phyloP scores from a whole-genome alignment of 2,113 vertebrate genomes.

The Tragelaphus strepsiceros region DNA sequence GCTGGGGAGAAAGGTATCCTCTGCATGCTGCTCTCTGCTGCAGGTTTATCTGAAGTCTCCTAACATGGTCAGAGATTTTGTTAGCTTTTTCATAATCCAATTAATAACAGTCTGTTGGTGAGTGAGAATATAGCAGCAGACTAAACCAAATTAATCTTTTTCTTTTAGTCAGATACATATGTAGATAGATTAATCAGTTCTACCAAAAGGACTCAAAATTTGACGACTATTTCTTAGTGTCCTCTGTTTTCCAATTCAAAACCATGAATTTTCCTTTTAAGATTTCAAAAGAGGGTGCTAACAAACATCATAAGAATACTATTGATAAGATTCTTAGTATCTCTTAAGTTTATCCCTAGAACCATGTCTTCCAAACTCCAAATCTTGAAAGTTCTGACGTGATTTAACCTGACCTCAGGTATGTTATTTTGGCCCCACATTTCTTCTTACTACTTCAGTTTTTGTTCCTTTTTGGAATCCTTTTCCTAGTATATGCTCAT shows the following conservation, averaged over 20 bases:
- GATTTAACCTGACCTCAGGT: neutral
- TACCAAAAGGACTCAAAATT: constrained; percentile 14
- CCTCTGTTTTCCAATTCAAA: neutral
- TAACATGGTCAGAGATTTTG: constrained; percentile 19
- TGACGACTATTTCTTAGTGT: neutral
- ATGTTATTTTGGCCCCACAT: neutral
- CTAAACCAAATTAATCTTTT: constrained; percentile 7
- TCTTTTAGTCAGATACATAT: neutral
- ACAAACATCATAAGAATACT: neutral
- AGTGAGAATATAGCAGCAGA: neutral
- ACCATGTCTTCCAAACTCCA: neutral
- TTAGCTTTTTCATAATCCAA: neutral
- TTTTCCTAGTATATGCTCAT: neutral
- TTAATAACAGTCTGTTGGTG: neutral
- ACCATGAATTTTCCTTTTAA: neutral
- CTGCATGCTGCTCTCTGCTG: neutral
- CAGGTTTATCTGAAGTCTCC: neutral
- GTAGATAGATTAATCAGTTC: neutral
- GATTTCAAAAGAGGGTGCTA: neutral
- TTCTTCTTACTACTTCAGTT: neutral
- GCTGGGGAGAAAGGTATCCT: neutral
- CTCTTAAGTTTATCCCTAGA: neutral
- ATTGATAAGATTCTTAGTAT: neutral
- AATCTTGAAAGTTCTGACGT: neutral
- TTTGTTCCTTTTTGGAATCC: neutral